Conservation (phyloP, 2,888 invertebrate species). For the Acanthosepion pharaonis region DNA sequence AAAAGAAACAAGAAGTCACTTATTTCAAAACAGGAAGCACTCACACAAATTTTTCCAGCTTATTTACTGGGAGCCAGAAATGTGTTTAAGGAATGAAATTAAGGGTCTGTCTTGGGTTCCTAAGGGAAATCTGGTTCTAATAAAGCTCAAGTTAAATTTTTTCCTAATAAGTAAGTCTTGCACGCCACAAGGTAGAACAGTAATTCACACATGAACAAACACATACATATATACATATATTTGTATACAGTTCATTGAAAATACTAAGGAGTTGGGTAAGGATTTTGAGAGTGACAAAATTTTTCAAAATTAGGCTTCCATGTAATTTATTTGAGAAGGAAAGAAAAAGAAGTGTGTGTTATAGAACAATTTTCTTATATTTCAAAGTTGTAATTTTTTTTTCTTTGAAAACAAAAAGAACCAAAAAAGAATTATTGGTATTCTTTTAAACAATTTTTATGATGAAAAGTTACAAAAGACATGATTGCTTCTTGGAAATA, state of each 20-base stretch:
- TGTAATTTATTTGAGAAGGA: background rate
- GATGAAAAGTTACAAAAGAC: background rate
- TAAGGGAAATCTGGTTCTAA: conserved; percentile 14
- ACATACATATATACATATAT: background rate
- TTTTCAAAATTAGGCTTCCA: conserved; percentile 8
- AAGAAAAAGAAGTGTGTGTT: background rate
- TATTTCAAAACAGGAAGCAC: conserved; percentile 4
- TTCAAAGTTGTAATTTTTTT: background rate
- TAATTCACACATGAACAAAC: background rate
- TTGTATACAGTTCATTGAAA: background rate
- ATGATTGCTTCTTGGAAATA: conserved; percentile 13
- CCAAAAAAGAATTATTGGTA: background rate
- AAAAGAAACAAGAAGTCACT: background rate
- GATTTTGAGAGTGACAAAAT: conserved; percentile 16
- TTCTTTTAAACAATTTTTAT: conserved; percentile 9
- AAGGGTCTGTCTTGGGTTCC: conserved; percentile 21
- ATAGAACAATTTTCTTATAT: background rate
- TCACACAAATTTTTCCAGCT: background rate
- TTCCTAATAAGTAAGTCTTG: conserved; percentile 22
- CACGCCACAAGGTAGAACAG: conserved; percentile 5
- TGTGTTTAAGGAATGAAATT: conserved; percentile 14
- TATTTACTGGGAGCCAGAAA: conserved; percentile 10
- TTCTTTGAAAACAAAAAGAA: background rate
- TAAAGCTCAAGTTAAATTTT: conserved; percentile 13
- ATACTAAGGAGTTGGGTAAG: background rate